Evolutionary conservation across 2,888 invertebrate species (phyloP).

Genomic region (Creontiades dilutus): DNA sequence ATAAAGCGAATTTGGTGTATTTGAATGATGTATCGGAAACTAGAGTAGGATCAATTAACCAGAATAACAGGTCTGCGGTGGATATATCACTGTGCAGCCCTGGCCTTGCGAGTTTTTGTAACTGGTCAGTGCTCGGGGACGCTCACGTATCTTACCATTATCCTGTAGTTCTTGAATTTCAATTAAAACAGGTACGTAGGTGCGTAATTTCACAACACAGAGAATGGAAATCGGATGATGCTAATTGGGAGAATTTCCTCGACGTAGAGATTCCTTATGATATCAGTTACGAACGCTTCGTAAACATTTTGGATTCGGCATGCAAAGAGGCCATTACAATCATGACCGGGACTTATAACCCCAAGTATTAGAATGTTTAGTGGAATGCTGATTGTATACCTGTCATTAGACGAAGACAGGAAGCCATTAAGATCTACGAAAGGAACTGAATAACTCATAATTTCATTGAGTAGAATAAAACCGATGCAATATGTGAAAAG

Average conservation of each 20-base stretch:
- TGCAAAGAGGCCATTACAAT: background rate
- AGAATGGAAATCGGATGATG: background rate
- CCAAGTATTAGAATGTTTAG: background rate
- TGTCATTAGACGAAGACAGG: background rate
- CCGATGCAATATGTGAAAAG: background rate
- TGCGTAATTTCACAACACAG: background rate
- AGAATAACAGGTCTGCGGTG: background rate
- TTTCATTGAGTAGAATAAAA: background rate
- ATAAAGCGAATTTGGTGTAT: background rate
- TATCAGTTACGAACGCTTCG: background rate
- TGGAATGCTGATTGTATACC: background rate
- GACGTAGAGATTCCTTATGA: background rate
- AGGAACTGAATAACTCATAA: background rate
- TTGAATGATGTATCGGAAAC: background rate
- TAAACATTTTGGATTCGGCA: background rate
- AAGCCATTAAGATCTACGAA: background rate
- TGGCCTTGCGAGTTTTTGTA: background rate
- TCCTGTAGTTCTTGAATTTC: background rate
- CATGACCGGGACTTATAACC: background rate
- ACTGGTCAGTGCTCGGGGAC: background rate
- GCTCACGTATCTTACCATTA: background rate
- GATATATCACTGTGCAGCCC: constrained; percentile 2
- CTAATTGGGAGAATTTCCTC: background rate
- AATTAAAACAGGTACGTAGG: background rate
- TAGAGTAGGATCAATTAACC: background rate